Percentiles rank a stretch among this genome's conserved stretches.
These are phyloP conservation scores for Ariopsis seemanni DNA, from an alignment of 2,113 vertebrate species.

Conservation along the genomic window DNA sequence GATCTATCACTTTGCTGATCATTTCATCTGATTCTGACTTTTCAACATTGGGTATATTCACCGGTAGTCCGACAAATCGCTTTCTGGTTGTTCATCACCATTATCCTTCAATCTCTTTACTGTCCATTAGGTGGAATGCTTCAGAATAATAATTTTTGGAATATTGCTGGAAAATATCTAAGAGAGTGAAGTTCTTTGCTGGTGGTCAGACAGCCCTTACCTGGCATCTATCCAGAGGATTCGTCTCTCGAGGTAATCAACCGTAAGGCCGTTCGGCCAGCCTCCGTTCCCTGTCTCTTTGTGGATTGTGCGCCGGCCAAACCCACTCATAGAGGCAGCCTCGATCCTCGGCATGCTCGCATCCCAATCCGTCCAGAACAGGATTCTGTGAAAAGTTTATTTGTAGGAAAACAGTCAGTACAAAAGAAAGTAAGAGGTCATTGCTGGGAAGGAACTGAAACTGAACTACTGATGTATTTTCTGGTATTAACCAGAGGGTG, in stretches of 20 bases:
- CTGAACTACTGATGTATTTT: not conserved
- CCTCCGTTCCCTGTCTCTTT: slow-evolving; percentile 93
- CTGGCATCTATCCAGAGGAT: slow-evolving; percentile 97
- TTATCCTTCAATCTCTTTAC: not conserved
- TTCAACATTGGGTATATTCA: not conserved
- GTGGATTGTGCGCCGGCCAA: slow-evolving; percentile 89
- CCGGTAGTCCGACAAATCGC: not conserved
- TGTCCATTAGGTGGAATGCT: not conserved
- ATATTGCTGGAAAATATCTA: not conserved
- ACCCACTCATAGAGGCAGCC: slow-evolving; percentile 94
- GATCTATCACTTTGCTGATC: not conserved
- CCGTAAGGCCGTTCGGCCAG: slow-evolving; percentile 95
- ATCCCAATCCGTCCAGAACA: slow-evolving; percentile 99
- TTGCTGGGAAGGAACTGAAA: not conserved
- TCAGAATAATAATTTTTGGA: not conserved
- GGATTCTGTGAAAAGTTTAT: slow-evolving; percentile 72
- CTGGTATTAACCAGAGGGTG: not conserved
- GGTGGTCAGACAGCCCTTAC: slow-evolving; percentile 58
- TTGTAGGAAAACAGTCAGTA: not conserved
- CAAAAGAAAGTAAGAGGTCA: not conserved
- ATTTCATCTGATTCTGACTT: not conserved
- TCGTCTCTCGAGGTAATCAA: slow-evolving; percentile 93
- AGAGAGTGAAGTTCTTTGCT: not conserved
- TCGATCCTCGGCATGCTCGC: slow-evolving; percentile 94
- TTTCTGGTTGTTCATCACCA: not conserved